Conservation (phyloP, 2,797 vertebrate genomes). For the Rhabdomys pumilio region DNA sequence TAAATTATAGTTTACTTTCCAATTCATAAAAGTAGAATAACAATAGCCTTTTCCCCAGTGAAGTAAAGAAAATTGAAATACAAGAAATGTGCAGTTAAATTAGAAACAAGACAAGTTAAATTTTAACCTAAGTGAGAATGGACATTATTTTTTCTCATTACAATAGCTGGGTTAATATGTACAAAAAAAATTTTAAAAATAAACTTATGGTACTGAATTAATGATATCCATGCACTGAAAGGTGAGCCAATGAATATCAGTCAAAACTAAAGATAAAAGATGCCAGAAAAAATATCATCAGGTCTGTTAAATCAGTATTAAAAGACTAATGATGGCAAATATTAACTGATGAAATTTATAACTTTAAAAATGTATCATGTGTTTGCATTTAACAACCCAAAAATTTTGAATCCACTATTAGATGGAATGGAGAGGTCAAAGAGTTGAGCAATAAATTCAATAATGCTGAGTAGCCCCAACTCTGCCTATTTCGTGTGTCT, state of each 20-base stretch:
- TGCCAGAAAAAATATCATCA: too few relatives aligned
- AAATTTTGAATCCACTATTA: background rate
- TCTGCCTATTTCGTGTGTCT: background rate
- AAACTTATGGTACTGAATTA: background rate
- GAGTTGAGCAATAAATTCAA: constrained; percentile 2
- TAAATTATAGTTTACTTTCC: background rate
- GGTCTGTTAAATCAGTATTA: background rate
- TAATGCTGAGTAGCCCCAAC: background rate
- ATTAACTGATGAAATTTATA: background rate
- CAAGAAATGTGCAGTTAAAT: constrained; percentile 9
- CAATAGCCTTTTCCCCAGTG: background rate
- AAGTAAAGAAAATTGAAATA: background rate
- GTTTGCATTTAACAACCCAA: background rate
- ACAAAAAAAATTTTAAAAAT: background rate
- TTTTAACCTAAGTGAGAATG: background rate
- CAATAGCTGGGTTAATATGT: background rate
- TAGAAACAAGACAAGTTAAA: constrained; percentile 5
- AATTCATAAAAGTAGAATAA: constrained; percentile 10
- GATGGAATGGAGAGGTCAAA: background rate
- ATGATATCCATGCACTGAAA: background rate
- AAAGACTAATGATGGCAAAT: background rate
- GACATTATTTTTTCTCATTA: background rate
- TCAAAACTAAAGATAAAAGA: constrained; percentile 1
- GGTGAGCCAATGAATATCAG: background rate
- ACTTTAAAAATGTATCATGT: background rate